phyloP scores from a whole-genome alignment of 2,888 invertebrate species.

The Dinocampus coccinellae region DNA sequence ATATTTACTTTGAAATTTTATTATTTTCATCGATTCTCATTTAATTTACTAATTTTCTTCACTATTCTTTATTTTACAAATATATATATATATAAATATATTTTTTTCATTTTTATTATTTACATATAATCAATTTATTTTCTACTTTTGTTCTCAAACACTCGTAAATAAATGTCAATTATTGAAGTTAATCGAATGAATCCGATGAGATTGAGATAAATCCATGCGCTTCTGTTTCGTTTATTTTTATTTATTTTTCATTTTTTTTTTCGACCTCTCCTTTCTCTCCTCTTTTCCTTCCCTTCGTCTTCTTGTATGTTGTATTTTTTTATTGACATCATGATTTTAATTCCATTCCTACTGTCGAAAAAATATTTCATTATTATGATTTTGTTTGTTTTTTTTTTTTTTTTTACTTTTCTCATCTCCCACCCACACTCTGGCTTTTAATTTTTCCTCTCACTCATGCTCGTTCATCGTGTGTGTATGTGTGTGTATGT shows the following conservation, averaged over 20 bases:
- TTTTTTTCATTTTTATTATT: too few species aligned
- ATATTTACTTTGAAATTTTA: too few species aligned
- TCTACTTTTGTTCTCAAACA: not conserved
- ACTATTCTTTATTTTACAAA: not conserved
- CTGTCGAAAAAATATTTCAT: too few species aligned
- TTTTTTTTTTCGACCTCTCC: too few species aligned
- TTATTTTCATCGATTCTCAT: too few species aligned
- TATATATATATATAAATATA: not conserved
- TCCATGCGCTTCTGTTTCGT: not conserved
- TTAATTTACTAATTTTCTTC: too few species aligned
- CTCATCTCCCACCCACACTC: too few species aligned
- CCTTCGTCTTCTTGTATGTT: too few species aligned
- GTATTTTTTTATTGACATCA: conserved; percentile 16
- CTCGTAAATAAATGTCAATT: conserved; percentile 20
- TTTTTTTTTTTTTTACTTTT: too few species aligned
- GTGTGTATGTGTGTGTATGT: too few species aligned
- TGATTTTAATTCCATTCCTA: conserved; percentile 17
- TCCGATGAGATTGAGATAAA: conserved; percentile 9
- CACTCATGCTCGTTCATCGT: not conserved
- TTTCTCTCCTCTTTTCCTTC: not conserved
- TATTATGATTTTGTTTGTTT: too few species aligned
- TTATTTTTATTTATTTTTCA: too few species aligned
- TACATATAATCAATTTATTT: not conserved
- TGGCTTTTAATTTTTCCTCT: not conserved
- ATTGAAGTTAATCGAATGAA: conserved; percentile 22